phyloP scores from a whole-genome alignment of 2,797 vertebrate genomes.

The Triplophysa bombifrons region DNA sequence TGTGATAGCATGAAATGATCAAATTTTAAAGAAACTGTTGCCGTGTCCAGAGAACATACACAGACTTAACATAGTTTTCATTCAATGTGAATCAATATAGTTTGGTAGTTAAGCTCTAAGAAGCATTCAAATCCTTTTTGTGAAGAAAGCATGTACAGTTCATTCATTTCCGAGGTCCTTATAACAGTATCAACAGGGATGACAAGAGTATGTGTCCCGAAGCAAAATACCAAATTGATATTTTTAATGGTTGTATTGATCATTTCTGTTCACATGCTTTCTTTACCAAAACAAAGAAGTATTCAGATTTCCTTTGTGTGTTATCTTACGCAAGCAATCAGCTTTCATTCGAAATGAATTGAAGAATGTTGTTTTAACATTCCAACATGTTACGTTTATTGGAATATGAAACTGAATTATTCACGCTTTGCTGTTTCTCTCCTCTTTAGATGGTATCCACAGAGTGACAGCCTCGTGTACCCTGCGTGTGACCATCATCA shows the following conservation, averaged over 20 bases:
- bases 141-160: constrained; percentile 11
- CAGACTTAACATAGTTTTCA: not conserved
- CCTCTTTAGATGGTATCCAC: constrained; percentile 85
- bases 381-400: constrained; percentile 14
- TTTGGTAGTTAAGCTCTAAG: constrained; percentile 13
- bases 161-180: not conserved
- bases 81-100: not conserved
- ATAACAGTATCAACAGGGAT: constrained; percentile 10
- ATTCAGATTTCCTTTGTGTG: constrained; percentile 51
- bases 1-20: not conserved
- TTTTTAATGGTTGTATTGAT: constrained; percentile 18
- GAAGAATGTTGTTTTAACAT: not conserved
- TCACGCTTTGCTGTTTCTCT: not conserved
- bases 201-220: constrained; percentile 29
- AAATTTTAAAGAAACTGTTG: not conserved
- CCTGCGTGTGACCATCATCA: constrained; percentile 94
- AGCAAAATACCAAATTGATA: constrained; percentile 29
- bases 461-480: constrained; percentile 83
- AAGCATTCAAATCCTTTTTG: constrained; percentile 7
- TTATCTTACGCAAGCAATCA: not conserved
- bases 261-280: constrained; percentile 31
- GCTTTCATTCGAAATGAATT: not conserved
- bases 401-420: not conserved
- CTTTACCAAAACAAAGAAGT: constrained; percentile 49
- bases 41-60: not conserved